Evolutionary conservation across 1,140 invertebrate species (phyloP).

Genomic region (Lycorma delicatula): DNA sequence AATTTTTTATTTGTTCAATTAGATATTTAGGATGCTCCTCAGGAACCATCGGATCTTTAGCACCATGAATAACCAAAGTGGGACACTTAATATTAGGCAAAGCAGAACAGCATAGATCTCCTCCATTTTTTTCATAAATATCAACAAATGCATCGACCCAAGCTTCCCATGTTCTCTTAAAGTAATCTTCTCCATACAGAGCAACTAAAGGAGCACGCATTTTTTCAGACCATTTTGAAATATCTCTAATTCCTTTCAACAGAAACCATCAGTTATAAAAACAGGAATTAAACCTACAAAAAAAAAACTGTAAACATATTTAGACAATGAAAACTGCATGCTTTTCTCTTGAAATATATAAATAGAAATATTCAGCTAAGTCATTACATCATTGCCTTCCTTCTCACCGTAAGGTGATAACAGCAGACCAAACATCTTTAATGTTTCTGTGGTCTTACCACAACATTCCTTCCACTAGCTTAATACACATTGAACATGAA

Average conservation of each 20-base stretch:
- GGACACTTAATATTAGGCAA: slow-evolving; percentile 57
- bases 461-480: too few relatives aligned
- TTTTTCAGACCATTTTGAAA: slow-evolving; percentile 67
- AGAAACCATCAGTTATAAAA: too few relatives aligned
- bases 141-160: not conserved
- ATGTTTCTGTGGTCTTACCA: too few relatives aligned
- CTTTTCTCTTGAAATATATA: too few relatives aligned
- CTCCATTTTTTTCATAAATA: not conserved
- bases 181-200: slow-evolving; percentile 66
- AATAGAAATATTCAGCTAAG: too few relatives aligned
- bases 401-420: too few relatives aligned
- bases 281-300: too few relatives aligned
- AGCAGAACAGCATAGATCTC: slow-evolving; percentile 56
- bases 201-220: slow-evolving; percentile 65
- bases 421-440: too few relatives aligned
- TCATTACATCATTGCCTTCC: too few relatives aligned
- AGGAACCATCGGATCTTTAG: slow-evolving; percentile 67
- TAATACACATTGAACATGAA: too few relatives aligned
- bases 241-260: slow-evolving; percentile 45
- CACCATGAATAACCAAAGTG: slow-evolving; percentile 72
- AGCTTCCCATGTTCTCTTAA: slow-evolving; percentile 36
- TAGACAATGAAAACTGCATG: too few relatives aligned
- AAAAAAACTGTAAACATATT: too few relatives aligned
- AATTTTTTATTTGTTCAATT: slow-evolving; percentile 48
- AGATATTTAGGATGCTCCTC: slow-evolving; percentile 62